phyloP scores from a whole-genome alignment of 1,140 invertebrate species.

The Drosophila setifemur region DNA sequence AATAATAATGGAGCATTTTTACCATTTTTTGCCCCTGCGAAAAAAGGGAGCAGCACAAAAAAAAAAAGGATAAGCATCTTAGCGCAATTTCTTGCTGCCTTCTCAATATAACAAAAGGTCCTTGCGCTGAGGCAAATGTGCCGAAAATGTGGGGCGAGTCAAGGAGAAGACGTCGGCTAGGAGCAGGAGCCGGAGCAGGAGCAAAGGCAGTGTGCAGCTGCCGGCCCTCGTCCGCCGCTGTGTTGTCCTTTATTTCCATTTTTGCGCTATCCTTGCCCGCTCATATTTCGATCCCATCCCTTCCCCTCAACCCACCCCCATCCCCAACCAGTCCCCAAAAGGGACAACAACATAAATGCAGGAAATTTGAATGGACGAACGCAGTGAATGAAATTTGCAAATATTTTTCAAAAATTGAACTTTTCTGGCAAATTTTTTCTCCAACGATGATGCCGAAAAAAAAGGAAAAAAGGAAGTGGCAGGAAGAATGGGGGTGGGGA shows the following conservation, averaged over 20 bases:
- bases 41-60: constrained; percentile 50
- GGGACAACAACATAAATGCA: constrained; percentile 76
- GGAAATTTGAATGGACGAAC: constrained; percentile 82
- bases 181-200: not conserved
- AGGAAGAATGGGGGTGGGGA: constrained; percentile 1
- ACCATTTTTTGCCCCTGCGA: constrained; percentile 70
- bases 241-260: constrained; percentile 76
- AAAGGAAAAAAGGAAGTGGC: not conserved
- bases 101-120: constrained; percentile 82
- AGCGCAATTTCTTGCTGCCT: constrained; percentile 78
- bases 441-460: constrained; percentile 15
- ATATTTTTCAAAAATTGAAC: constrained; percentile 82
- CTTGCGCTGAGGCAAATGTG: constrained; percentile 74
- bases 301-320: not conserved
- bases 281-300: constrained; percentile 37
- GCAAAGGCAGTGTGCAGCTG: constrained; percentile 49
- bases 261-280: constrained; percentile 24
- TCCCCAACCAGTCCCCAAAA: constrained; percentile 49
- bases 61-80: constrained; percentile 82
- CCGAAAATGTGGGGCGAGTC: constrained; percentile 53
- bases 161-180: not conserved
- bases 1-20: constrained; percentile 82
- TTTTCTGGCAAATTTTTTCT: constrained; percentile 78
- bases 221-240: constrained; percentile 62
- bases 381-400: constrained; percentile 82